Evolutionary conservation across 1,140 invertebrate species (phyloP), one percentile per base, ranked within the genome.

Genomic region (Trachymyrmex septentrionalis): DNA sequence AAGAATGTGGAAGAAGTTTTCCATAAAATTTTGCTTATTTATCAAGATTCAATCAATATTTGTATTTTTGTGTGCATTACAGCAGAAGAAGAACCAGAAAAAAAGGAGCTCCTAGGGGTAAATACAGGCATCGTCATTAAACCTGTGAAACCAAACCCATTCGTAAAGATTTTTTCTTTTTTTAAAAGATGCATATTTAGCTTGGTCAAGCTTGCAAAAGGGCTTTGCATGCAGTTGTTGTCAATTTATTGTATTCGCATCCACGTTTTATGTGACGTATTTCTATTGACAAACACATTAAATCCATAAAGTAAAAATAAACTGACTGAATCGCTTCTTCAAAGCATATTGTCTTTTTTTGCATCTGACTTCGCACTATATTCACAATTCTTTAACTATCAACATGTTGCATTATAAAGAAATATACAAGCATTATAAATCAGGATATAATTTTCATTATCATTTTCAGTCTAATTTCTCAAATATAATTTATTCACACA

Each of bases 71-170:
- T 85, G 3, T 88, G 66, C 88, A 77, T 94, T 93, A 19, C 92
- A 94, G 92, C 93, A 93, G 95, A 95, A 61, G 95, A 95, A 81
- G 94, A 95, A 85, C 87, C 93, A 85, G 95, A 95, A 88, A 95
- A 95, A 89, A 95, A 95, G 93, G 94, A 95, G 78, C 94, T 95
- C 88, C 94, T 95, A 86, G 94, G 94, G 94, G 95, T 95, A 95
- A 95, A 95, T 95, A 95, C 95, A 92, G 94, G 94, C 93, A 91
- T 91, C 92, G 93, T 92, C 91, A 92, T 93, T 94, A 95, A 95
- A 94, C 88, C 94, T 94, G 91, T 93, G 92, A 95, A 95, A 95
- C 94, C 92, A 75, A 95, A 95, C 89, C 95, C 95, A 95, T 95
- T 95, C 93, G 94, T 95, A 95, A 95, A 95, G 92, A 95, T 91